These are phyloP conservation scores for Diadromus collaris DNA, from an alignment of 2,888 invertebrate species.

Conservation along the genomic window DNA sequence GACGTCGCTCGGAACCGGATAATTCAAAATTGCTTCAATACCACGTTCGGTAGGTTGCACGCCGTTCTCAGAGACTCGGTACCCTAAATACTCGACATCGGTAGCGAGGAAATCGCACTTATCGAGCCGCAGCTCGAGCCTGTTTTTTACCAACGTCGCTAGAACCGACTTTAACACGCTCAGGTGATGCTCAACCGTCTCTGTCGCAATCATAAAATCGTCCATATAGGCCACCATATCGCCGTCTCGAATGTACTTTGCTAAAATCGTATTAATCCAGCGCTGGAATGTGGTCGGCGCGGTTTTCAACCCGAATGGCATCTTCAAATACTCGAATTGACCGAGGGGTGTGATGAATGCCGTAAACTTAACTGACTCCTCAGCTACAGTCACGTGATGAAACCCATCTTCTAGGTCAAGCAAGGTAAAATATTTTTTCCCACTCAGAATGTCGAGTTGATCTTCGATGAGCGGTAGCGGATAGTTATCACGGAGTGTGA, in stretches of 20 bases:
- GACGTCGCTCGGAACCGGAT: constrained; percentile 60
- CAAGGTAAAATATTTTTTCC: constrained; percentile 49
- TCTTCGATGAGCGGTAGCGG: constrained; percentile 58
- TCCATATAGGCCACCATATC: constrained; percentile 52
- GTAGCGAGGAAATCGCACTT: constrained; percentile 62
- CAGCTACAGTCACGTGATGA: constrained; percentile 26
- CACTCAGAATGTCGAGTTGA: constrained; percentile 40
- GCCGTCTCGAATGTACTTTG: constrained; percentile 32
- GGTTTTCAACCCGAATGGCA: no score
- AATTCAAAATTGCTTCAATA: no score
- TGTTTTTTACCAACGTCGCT: constrained; percentile 27
- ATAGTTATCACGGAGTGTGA: constrained; percentile 49
- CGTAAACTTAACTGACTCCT: no score
- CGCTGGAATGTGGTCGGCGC: constrained; percentile 41
- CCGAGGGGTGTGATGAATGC: constrained; percentile 46
- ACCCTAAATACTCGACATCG: constrained; percentile 35
- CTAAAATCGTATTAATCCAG: constrained; percentile 25
- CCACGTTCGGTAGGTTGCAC: no score
- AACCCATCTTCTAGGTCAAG: constrained; percentile 49
- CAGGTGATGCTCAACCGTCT: constrained; percentile 45
- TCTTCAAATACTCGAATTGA: constrained; percentile 44
- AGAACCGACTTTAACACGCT: constrained; percentile 39
- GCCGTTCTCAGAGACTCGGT: no score
- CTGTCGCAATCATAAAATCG: constrained; percentile 56
- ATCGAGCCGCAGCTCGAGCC: constrained; percentile 36